Evolutionary conservation across 2,888 invertebrate genomes (phyloP).

Genomic region (Pseudococcus viburni): DNA sequence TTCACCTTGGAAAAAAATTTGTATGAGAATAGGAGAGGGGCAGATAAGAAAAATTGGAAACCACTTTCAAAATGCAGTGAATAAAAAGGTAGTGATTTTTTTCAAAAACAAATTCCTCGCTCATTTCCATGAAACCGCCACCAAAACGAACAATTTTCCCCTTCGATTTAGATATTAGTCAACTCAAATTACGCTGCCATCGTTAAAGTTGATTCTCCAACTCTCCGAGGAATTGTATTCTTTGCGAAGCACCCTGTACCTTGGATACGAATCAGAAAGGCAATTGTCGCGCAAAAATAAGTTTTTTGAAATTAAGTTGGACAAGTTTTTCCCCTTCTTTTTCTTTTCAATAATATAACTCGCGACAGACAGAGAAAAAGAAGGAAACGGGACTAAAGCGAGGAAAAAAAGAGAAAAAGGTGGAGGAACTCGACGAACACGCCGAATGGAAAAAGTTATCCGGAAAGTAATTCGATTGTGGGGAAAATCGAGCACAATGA

Average conservation of each 20-base stretch:
- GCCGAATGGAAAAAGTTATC: constrained; percentile 55
- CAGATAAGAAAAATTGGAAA: no score
- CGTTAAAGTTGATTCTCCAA: background rate
- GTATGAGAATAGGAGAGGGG: no score
- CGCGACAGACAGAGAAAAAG: background rate
- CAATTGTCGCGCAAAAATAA: constrained; percentile 39
- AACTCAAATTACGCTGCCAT: no score
- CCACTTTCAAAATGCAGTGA: no score
- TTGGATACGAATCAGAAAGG: constrained; percentile 10
- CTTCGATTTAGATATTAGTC: no score
- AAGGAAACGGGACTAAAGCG: background rate
- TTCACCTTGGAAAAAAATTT: no score
- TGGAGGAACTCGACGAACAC: constrained; percentile 45
- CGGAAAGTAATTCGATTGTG: constrained; percentile 52
- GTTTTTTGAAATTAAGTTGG: constrained; percentile 42
- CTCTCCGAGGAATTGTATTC: background rate
- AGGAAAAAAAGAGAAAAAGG: background rate
- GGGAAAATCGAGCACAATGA: constrained; percentile 42
- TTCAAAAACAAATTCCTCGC: no score
- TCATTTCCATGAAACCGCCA: no score
- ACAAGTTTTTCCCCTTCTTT: constrained; percentile 23
- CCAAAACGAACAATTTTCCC: no score
- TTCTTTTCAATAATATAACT: constrained; percentile 8
- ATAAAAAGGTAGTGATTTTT: no score
- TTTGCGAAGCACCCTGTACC: background rate